Evolutionary conservation across 2,113 vertebrate genomes (phyloP).

Genomic region (Calypte anna): DNA sequence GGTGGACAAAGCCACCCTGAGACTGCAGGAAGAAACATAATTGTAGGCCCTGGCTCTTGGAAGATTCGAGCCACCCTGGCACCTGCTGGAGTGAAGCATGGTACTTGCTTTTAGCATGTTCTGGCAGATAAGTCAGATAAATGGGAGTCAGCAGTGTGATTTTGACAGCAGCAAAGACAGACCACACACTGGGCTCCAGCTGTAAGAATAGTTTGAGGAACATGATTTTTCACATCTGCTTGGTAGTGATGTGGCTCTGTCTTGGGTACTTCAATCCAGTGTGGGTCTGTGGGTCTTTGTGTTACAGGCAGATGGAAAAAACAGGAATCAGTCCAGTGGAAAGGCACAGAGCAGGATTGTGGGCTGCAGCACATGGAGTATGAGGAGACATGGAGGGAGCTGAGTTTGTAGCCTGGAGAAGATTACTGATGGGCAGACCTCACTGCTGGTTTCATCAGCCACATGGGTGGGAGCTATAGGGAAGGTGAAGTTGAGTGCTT

Average conservation of each 20-base stretch:
- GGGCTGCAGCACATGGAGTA: not conserved
- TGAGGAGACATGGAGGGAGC: not conserved
- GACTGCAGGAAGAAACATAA: not conserved
- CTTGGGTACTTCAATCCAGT: no score
- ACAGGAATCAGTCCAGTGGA: not conserved
- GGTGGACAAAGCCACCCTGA: not conserved
- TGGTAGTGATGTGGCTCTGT: not conserved
- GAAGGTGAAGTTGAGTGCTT: not conserved
- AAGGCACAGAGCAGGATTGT: accelerated
- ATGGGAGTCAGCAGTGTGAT: not conserved
- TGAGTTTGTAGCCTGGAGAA: not conserved
- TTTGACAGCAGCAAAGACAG: not conserved
- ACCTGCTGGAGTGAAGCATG: not conserved
- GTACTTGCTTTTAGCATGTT: not conserved
- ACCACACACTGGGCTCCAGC: accelerated
- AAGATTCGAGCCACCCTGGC: not conserved
- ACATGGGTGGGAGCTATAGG: not conserved
- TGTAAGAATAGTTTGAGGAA: not conserved
- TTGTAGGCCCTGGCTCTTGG: not conserved
- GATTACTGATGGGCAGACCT: not conserved
- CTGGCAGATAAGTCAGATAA: not conserved
- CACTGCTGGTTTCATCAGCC: not conserved
- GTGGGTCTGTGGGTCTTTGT: not conserved
- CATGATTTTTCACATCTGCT: not conserved
- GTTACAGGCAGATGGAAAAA: no score